Base-by-base conservation (phyloP, 2,113 vertebrate species). In the Calcarius ornatus region DNA sequence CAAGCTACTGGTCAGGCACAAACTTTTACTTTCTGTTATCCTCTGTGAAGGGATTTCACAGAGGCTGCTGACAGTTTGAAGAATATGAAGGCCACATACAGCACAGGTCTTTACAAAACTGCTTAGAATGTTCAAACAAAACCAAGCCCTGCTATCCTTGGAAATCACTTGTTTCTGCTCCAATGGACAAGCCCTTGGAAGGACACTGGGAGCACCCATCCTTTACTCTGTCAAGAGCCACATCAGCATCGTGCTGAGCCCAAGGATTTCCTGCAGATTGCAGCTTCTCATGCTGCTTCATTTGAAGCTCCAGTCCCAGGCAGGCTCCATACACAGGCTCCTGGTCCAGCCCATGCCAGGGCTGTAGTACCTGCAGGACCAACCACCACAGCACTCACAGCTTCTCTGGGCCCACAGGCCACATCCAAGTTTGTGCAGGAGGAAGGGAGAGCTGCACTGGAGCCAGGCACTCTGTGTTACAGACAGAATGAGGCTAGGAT, bases 401-500 rank as follows among this genome's bases (percentile, higher is more conserved):
- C 65, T 48, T 35, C 88, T 53, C n/a, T 11, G 51, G 72, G 56
- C 73, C 65, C 45, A 54, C 54, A 85, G 75, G 45, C 66, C 84
- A 66, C 11, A 6, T 82, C 42, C 45, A 37, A 13, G 81, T 33
- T 57, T 11, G 35, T 48, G 53, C 64, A 48, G 79, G 56, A 86
- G 42, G 64, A 94, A 57, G 43, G 69, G 50, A 28, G 60, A 71
- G 64, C 85, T 31, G 59, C 60, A 13, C 75, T 5, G 11, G 38
- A 68, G 64, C 79, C 10, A 42, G 82, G 82, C 47, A 48, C 71
- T 28, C 33, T 0, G 5, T 27, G 5, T 35, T 59, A 79, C 64
- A 48, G 82, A 96, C 95, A 96, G 93, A 97, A 96, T 92, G 92
- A 97, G 96, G 96, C 92, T 91, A 84, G 95, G 80, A 94, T 96